A percentile compares a stretch with the other conserved stretches of the same genome.
These are phyloP conservation scores for Coregonus ussuriensis DNA, from an alignment of 2,797 vertebrate genomes.

Conservation along the genomic window DNA sequence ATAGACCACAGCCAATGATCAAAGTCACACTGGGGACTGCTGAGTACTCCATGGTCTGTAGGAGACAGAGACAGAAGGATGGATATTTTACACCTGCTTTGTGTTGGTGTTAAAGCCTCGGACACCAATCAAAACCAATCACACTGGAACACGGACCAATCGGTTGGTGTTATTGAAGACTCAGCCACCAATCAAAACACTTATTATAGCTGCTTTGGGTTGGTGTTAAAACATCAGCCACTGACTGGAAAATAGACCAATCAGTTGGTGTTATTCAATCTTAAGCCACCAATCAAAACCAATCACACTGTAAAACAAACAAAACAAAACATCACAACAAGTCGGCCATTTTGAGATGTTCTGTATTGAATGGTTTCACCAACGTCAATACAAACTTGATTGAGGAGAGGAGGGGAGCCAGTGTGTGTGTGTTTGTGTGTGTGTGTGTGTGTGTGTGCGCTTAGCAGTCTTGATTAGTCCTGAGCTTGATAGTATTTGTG, in stretches of 20 bases:
- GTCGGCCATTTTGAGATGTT: conserved; percentile 36
- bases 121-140: neutral
- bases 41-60: conserved; percentile 98
- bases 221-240: neutral
- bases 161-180: neutral
- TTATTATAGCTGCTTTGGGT: neutral
- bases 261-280: neutral
- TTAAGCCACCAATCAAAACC: conserved; percentile 16
- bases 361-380: conserved; percentile 48
- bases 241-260: neutral
- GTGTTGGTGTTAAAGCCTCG: neutral
- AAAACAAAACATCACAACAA: conserved; percentile 54
- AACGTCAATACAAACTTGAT: conserved; percentile 36
- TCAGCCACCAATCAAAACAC: neutral
- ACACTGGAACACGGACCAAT: neutral
- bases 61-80: conserved; percentile 53
- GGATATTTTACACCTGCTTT: neutral
- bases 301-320: conserved; percentile 33
- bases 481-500: neutral
- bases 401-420: conserved; percentile 21
- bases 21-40: conserved; percentile 97
- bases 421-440: conserved; percentile 26
- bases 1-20: conserved; percentile 98
- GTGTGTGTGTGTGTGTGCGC: neutral
- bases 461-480: neutral